Percentiles rank a stretch among this genome's conserved stretches.
These are phyloP conservation scores for Sebastes aleutianus DNA, from an alignment of 2,797 vertebrate species.

Conservation along the genomic window DNA sequence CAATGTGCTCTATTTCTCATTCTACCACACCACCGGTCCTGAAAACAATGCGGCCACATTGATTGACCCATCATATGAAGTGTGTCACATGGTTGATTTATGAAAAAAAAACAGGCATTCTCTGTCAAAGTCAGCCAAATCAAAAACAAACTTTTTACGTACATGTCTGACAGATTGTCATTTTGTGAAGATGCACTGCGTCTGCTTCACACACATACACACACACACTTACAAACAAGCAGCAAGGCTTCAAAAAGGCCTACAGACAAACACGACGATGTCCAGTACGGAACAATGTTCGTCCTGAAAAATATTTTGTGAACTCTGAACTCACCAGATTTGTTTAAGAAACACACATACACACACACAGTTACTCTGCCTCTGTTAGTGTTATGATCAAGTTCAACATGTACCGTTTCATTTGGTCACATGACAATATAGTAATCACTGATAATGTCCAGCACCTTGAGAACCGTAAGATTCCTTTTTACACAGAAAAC, in stretches of 20 bases:
- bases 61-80: background rate
- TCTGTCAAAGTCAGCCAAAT: background rate
- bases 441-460: slow-evolving; percentile 32
- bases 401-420: slow-evolving; percentile 45
- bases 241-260: slow-evolving; percentile 26
- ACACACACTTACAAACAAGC: background rate
- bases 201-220: background rate
- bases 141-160: background rate
- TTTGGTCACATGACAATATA: slow-evolving; percentile 45
- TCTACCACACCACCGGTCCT: background rate
- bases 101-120: background rate
- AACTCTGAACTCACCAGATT: slow-evolving; percentile 1
- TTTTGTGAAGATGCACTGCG: background rate
- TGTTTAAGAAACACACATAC: background rate
- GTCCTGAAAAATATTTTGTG: background rate
- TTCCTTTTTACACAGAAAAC: slow-evolving; percentile 28
- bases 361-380: background rate
- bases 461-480: slow-evolving; percentile 30
- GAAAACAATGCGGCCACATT: background rate
- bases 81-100: background rate
- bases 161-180: background rate
- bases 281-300: background rate
- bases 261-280: background rate
- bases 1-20: background rate
- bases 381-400: slow-evolving; percentile 14